Evolutionary conservation across 1,140 invertebrate genomes (phyloP), one percentile per base, ranked within the genome.

Genomic region (Hycleus cichorii): DNA sequence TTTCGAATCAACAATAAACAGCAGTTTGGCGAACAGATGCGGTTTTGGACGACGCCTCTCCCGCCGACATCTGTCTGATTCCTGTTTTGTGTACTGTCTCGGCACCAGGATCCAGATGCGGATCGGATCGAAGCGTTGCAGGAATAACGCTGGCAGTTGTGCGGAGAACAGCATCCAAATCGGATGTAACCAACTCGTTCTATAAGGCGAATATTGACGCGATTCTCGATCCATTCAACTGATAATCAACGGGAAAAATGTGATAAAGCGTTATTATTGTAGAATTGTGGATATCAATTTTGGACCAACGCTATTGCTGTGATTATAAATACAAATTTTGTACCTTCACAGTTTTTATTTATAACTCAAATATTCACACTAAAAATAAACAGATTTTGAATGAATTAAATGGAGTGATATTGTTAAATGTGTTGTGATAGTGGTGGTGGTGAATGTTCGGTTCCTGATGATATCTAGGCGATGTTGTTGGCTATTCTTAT

Each of bases 381-480:
- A 18, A 32, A 7, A 5, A 5, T 32, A 7, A 32, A 32, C 32
- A 32, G 32, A 32, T 42, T 45, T 53, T 45, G 49, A 47, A 58
- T 32, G 40, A 52, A 50, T 39, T 52, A 50, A 59, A 51, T 44
- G 47, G 48, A 51, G 46, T 49, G 57, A 50, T 43, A 50, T 43
- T 44, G 39, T 32, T 32, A 32, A 32, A 32, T 32, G 32, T 32
- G 32, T 18, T 18, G 18, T 18, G 18, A 18, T 18, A 18, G 18
- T 18, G 18, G 18, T 39, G 32, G 48, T 52, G 27, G 43, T 58
- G 42, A 43, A 58, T 50, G 49, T 53, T 44, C 51, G 44, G 39
- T 42, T 24, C 57, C 57, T 47, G 50, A 59, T 53, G 57, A 47
- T 47, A 59, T 52, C 57, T 43, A 39, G 49, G 47, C 52, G 47